Conservation (phyloP, 1,140 invertebrate genomes). For the Cephus cinctus region DNA sequence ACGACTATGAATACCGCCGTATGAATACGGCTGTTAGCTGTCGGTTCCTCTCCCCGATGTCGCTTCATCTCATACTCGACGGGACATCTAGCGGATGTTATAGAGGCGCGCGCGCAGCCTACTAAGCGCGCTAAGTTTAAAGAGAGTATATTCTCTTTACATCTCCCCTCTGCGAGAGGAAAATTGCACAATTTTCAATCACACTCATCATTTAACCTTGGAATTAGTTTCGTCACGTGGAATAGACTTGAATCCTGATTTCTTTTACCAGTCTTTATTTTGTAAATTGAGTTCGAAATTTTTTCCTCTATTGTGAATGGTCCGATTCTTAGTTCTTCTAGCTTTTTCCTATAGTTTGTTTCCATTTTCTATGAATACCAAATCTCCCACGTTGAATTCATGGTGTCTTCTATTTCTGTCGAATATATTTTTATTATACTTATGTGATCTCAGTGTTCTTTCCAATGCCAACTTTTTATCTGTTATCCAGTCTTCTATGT, state of each 20-base stretch:
- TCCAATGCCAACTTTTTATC: conserved; percentile 1
- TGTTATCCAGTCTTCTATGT: neutral
- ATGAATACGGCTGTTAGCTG: no score
- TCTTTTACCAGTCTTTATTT: conserved; percentile 5
- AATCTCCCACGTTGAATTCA: conserved; percentile 16
- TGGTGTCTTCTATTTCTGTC: conserved; percentile 21
- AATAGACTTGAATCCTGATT: conserved; percentile 7
- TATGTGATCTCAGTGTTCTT: conserved; percentile 6
- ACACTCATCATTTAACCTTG: conserved; percentile 1
- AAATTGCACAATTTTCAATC: neutral
- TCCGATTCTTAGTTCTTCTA: conserved; percentile 15
- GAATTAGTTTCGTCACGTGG: conserved; percentile 8
- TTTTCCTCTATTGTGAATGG: conserved; percentile 12
- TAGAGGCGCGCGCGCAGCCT: neutral
- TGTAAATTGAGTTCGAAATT: conserved; percentile 13
- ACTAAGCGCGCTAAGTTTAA: neutral
- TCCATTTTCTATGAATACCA: conserved; percentile 16
- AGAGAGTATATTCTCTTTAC: no score
- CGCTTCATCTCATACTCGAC: neutral
- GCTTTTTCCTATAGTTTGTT: conserved; percentile 18
- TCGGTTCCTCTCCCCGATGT: no score
- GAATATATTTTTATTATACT: conserved; percentile 11
- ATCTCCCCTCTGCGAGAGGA: neutral
- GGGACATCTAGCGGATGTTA: neutral
- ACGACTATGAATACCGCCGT: no score